A percentile compares a stretch with the other conserved stretches of the same genome.
These are phyloP conservation scores for Acridotheres tristis DNA, from an alignment of 2,797 vertebrate genomes.

Conservation along the genomic window DNA sequence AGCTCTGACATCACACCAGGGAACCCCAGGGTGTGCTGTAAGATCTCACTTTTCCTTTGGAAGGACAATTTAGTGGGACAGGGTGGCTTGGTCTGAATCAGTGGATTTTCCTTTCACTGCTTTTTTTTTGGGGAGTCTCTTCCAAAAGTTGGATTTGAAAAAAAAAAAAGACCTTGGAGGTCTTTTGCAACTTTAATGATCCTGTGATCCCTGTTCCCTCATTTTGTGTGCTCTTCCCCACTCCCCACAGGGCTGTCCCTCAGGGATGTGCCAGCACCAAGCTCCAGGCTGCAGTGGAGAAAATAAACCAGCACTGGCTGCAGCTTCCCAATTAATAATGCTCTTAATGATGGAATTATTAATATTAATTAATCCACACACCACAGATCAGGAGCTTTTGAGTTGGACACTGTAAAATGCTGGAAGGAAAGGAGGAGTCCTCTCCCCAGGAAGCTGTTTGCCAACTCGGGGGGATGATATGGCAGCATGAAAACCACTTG, in stretches of 20 bases:
- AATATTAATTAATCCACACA: not conserved
- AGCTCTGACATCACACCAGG: rapidly evolving
- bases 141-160: rapidly evolving
- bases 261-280: rapidly evolving
- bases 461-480: not conserved
- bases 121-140: not conserved
- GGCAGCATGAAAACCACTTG: not conserved
- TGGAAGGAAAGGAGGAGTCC: not conserved
- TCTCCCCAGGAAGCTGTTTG: not conserved
- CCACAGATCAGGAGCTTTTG: not conserved
- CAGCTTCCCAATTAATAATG: not conserved
- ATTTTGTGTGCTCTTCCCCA: not conserved
- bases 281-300: not conserved
- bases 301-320: not conserved
- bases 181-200: rapidly evolving
- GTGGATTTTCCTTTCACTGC: not conserved
- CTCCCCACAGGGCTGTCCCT: not conserved
- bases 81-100: not conserved
- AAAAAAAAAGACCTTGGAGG: not conserved
- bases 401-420: not conserved
- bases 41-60: not conserved
- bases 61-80: not conserved
- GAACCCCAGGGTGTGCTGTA: rapidly evolving
- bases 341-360: not conserved
- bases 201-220: not conserved